phyloP scores from a whole-genome alignment of 2,888 invertebrate species.

The Myopa testacea region DNA sequence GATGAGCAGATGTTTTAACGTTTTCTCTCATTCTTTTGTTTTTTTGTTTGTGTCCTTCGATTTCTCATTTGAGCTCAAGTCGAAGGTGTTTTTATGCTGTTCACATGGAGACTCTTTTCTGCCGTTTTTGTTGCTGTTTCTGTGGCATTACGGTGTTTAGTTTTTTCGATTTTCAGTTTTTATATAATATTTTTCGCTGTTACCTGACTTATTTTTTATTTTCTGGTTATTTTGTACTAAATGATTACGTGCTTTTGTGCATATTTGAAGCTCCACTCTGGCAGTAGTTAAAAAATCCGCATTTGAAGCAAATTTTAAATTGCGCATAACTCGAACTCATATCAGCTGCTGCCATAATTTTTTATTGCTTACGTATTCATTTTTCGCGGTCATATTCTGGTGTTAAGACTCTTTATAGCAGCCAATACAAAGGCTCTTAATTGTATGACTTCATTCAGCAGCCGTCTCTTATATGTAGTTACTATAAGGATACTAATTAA shows the following conservation, averaged over 20 bases:
- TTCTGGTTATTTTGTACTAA: neutral
- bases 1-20: conserved; percentile 43
- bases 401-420: too few relatives aligned
- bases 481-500: too few relatives aligned
- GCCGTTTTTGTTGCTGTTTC: neutral
- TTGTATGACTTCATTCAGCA: too few relatives aligned
- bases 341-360: too few relatives aligned
- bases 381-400: too few relatives aligned
- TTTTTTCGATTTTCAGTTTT: neutral
- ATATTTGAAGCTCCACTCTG: neutral
- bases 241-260: neutral
- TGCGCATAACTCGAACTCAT: neutral
- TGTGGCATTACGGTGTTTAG: neutral
- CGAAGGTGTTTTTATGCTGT: conserved; percentile 16
- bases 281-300: neutral
- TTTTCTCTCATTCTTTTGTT: conserved; percentile 11
- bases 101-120: neutral
- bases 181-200: neutral
- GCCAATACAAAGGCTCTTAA: too few relatives aligned
- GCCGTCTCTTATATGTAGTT: too few relatives aligned
- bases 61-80: conserved; percentile 19
- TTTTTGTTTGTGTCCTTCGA: neutral
- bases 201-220: neutral
- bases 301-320: neutral
- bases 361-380: too few relatives aligned